phyloP scores from a whole-genome alignment of 2,113 vertebrate species.

The Myiopsitta monachus region DNA sequence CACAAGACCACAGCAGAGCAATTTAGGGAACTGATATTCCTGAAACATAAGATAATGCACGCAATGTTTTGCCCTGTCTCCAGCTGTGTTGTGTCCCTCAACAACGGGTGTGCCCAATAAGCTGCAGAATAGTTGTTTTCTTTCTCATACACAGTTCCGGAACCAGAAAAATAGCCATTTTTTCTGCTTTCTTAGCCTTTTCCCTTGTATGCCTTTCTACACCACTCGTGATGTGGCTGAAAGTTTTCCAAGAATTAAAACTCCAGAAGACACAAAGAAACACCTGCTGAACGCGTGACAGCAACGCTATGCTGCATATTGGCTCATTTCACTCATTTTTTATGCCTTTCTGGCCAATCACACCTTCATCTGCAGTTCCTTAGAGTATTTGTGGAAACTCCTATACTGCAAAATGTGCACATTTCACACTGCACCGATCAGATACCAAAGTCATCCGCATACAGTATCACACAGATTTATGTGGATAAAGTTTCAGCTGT shows the following conservation, averaged over 20 bases:
- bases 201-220: not conserved
- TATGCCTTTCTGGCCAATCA: not conserved
- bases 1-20: rapidly evolving
- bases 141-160: not conserved
- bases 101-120: rapidly evolving
- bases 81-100: not conserved
- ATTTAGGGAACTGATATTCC: rapidly evolving
- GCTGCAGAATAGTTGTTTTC: not conserved
- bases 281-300: not conserved
- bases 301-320: not conserved
- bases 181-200: not conserved
- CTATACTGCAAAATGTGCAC: not conserved
- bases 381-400: not conserved
- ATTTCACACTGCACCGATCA: not conserved
- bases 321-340: not conserved
- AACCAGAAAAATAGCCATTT: not conserved
- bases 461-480: not conserved
- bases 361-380: not conserved
- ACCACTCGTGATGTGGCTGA: not conserved
- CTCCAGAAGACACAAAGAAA: not conserved
- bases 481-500: not conserved
- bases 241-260: constrained; percentile 35
- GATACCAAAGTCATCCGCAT: not conserved
- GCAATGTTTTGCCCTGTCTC: rapidly evolving
- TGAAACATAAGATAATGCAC: not conserved